Evolutionary conservation across 2,113 vertebrate genomes (phyloP).

Genomic region (Peromyscus californicus): DNA sequence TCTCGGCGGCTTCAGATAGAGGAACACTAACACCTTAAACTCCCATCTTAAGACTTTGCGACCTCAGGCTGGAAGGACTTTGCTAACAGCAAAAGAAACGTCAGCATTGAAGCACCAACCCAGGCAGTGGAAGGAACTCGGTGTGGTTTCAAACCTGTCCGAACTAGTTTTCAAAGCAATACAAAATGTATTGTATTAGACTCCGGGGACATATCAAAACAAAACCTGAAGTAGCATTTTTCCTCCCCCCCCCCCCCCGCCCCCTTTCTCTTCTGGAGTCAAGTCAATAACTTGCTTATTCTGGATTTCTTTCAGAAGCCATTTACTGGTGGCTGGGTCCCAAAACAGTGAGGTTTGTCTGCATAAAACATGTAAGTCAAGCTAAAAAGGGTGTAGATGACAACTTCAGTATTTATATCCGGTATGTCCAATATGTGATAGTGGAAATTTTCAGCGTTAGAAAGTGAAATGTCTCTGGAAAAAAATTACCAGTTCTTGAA

Average conservation of each 20-base stretch:
- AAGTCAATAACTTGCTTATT: slow-evolving; percentile 79
- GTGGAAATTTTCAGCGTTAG: slow-evolving; percentile 57
- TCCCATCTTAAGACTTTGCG: slow-evolving; percentile 38
- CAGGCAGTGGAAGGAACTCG: background rate
- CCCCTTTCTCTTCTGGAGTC: slow-evolving; percentile 69
- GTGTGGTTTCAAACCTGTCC: slow-evolving; percentile 68
- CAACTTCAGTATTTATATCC: slow-evolving; percentile 46
- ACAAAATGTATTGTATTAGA: slow-evolving; percentile 72
- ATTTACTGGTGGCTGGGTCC: slow-evolving; percentile 68
- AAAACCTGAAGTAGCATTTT: slow-evolving; percentile 74
- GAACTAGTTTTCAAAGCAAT: slow-evolving; percentile 78
- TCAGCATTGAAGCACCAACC: background rate
- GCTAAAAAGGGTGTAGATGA: slow-evolving; percentile 72
- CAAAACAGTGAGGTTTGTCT: slow-evolving; percentile 74
- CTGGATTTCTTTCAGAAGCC: slow-evolving; percentile 81
- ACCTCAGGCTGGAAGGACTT: slow-evolving; percentile 29
- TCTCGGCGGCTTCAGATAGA: slow-evolving; percentile 32
- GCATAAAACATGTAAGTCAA: slow-evolving; percentile 55
- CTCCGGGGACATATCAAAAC: slow-evolving; percentile 76
- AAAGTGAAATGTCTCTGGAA: slow-evolving; percentile 61
- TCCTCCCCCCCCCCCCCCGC: background rate
- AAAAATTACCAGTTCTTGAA: slow-evolving; percentile 52
- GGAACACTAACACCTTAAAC: slow-evolving; percentile 58
- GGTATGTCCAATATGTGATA: slow-evolving; percentile 58
- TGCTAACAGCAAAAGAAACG: slow-evolving; percentile 14